These are phyloP conservation scores for Scolopax rusticola DNA, from an alignment of 2,797 vertebrate species.

Conservation along the genomic window DNA sequence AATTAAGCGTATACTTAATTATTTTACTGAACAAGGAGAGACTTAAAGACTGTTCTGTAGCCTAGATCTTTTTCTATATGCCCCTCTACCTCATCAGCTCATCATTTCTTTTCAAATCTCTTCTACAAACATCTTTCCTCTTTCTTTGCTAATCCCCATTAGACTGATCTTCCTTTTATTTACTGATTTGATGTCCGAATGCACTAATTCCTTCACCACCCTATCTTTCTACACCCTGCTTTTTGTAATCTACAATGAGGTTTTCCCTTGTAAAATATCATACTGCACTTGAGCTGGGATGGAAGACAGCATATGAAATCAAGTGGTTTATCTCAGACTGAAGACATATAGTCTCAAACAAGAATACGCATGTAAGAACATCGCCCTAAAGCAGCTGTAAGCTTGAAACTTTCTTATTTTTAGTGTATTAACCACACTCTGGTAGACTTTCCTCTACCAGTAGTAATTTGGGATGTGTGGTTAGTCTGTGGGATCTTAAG, in stretches of 20 bases:
- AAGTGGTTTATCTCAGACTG: not conserved
- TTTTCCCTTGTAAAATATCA: not conserved
- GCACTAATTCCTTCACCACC: not conserved
- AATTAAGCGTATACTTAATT: not conserved
- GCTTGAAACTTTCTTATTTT: constrained; percentile 31
- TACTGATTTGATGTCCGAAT: constrained; percentile 5
- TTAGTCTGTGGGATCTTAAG: constrained; percentile 50
- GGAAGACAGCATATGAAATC: constrained; percentile 2
- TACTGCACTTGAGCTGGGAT: not conserved
- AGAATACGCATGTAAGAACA: not conserved
- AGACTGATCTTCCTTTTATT: constrained; percentile 6
- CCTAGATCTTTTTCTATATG: not conserved
- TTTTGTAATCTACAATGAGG: not conserved
- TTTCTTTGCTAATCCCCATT: not conserved
- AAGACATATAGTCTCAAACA: constrained; percentile 31
- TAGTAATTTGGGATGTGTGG: constrained; percentile 47
- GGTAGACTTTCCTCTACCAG: constrained; percentile 37
- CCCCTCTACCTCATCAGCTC: not conserved
- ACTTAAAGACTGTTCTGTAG: not conserved
- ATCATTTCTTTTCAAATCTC: not conserved
- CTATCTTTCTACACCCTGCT: not conserved
- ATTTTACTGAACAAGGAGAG: not conserved
- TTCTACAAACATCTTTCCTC: not conserved
- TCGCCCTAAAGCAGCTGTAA: not conserved
- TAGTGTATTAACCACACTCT: constrained; percentile 42